Conservation (phyloP, 2,113 vertebrate species). For the Channa maculata region DNA sequence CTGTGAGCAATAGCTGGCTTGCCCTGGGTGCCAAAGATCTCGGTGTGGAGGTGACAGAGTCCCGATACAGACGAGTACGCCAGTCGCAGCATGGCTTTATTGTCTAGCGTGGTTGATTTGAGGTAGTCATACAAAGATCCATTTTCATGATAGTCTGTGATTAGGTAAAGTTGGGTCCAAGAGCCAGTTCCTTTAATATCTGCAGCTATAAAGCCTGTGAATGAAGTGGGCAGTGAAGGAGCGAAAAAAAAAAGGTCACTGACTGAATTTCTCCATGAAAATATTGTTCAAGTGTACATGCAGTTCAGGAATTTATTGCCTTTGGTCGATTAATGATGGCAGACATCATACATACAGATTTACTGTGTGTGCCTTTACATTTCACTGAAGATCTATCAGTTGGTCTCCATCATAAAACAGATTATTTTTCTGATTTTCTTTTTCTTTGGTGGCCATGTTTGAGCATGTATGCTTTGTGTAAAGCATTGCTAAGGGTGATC, state of each 20-base stretch:
- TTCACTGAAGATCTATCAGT: constrained; percentile 4
- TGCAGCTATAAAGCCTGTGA: constrained; percentile 94
- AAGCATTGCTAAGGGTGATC: not conserved
- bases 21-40: constrained; percentile 97
- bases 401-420: not conserved
- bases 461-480: not conserved
- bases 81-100: constrained; percentile 91
- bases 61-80: constrained; percentile 94
- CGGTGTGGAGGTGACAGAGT: constrained; percentile 95
- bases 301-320: not conserved
- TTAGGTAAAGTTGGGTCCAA: constrained; percentile 97
- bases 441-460: not conserved
- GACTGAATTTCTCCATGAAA: not conserved
- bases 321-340: too few species aligned
- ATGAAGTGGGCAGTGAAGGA: not conserved
- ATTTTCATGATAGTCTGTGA: constrained; percentile 97
- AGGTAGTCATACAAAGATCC: constrained; percentile 97
- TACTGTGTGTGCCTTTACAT: too few species aligned
- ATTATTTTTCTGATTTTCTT: not conserved
- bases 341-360: too few species aligned
- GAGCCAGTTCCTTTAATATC: constrained; percentile 99
- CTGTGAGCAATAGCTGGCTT: constrained; percentile 97
- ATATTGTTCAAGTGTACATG: not conserved
- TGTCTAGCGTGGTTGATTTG: constrained; percentile 94
- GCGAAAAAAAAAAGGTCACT: not conserved